Evolutionary conservation across 2,888 invertebrate genomes (phyloP), one percentile per base, ranked within the genome.

Genomic region (Dicyrtomina minuta): DNA sequence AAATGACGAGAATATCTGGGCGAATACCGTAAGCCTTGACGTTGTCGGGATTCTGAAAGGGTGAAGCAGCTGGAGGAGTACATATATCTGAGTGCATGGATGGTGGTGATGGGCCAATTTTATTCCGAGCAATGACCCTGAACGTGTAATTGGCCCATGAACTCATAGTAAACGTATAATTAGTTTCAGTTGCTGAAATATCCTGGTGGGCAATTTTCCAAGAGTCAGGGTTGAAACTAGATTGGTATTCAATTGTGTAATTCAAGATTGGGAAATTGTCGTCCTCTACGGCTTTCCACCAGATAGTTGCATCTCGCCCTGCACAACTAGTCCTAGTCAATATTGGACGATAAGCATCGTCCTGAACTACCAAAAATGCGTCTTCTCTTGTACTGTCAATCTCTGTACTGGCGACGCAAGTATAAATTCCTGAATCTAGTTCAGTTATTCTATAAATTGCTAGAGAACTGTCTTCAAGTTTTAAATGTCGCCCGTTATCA

Each of bases 391-490:
- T 91, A 79, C 90, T 88, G 81, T 99, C 99, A 58, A 97, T 84
- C 27, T 89, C 88, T 0, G 99, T 99, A 72, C 85, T 86, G 0
- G 97, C 99, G 4, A 94, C 87, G 81, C 99, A 99, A 0, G 96
- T 96, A 81, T 98, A 99, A 74, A 88, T 88, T 4, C 96, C 98
- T 0, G 96, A 94, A 83, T 99, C 99, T 75, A 96, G 83, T 83
- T 95, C 95, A 64, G 90, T 91, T 0, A 97, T 96, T 81, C 96
- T 94, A 13, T 92, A 91, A 73, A 99, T 96, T 20, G 93, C 92
- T 77, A 99, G 84, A 0, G 97, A 96, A 82, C 93, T 91, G 84
- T 98, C 97, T 73, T 91, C 90, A 74, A 90, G 88, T 82, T 89
- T 88, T 0, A 92, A 87, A 82, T 93, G 93, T 67, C 92, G 84